Evolutionary conservation across 2,888 invertebrate genomes (phyloP), one percentile per base, ranked within the genome.

Genomic region (Agrochola lychnidis): DNA sequence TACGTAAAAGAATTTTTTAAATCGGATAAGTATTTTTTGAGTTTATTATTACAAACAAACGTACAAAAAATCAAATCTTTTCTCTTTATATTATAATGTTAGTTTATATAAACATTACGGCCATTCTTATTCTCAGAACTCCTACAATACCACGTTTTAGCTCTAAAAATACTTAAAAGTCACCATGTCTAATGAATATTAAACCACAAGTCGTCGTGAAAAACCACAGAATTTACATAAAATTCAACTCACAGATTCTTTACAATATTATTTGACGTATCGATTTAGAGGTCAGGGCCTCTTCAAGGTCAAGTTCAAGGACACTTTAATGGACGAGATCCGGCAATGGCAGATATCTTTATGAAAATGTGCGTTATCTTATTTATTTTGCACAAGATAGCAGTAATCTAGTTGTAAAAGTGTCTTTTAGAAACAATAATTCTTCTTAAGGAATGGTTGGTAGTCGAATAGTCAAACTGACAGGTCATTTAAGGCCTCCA

Each of bases 331-430:
- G 30, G 30, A 30, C 30, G 30, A 30, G 30, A 30, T 30, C 30
- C 30, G 30, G 30, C 30, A 30, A 30, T 30, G 30, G 30, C 2
- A 30, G 30, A 30, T 30, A 30, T 30, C 30, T 30, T 30, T 30
- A 30, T 30, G 30, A 30, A 30, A 30, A 30, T 30, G 30, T 30
- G 30, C 30, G 30, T 30, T 30, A 30, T 30, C 30, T 30, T 30
- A 73, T 81, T 84, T 75, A 66, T 81, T 76, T 76, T 64, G 36
- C 25, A 40, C 22, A 19, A 81, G 59, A 82, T 73, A 57, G 45
- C 22, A 45, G 25, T 57, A 59, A 73, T 79, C 69, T 70, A 56
- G 45, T 16, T 48, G 36, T 42, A 36, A 48, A n/a, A 69, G 22
- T 61, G 59, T 22, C 59, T 14, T 69, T 42, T 6, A 76, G 30